Conservation (phyloP, 1,140 invertebrate species). For the Formica selysi region DNA sequence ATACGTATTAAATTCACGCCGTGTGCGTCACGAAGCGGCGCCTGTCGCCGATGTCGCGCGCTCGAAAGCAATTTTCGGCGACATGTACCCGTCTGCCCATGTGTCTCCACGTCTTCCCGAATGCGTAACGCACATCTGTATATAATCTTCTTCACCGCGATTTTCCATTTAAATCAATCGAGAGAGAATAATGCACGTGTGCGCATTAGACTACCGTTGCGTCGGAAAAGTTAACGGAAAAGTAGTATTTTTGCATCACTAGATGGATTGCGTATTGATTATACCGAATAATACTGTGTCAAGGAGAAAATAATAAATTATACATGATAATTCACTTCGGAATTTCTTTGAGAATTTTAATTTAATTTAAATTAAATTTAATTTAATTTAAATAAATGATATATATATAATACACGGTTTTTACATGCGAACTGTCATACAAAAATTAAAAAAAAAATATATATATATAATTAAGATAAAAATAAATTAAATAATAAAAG, state of each 20-base stretch:
- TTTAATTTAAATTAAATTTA: neutral
- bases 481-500: neutral
- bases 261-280: neutral
- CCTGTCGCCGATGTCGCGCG: conserved; percentile 46
- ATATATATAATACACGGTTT: neutral
- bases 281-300: neutral
- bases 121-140: neutral
- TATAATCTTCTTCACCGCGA: neutral
- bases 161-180: conserved; percentile 30
- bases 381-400: neutral
- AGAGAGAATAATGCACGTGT: conserved; percentile 19
- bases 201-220: neutral
- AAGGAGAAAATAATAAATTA: neutral
- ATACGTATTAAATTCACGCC: conserved; percentile 59
- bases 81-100: conserved; percentile 6
- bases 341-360: neutral
- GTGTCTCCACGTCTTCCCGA: neutral
- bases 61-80: conserved; percentile 65
- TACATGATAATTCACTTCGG: neutral
- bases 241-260: neutral
- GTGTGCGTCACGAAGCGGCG: conserved; percentile 65
- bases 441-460: neutral
- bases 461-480: neutral
- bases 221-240: conserved; percentile 35
- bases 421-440: neutral